These are phyloP conservation scores for Lampris incognitus DNA, from an alignment of 2,113 vertebrate genomes.

Conservation along the genomic window DNA sequence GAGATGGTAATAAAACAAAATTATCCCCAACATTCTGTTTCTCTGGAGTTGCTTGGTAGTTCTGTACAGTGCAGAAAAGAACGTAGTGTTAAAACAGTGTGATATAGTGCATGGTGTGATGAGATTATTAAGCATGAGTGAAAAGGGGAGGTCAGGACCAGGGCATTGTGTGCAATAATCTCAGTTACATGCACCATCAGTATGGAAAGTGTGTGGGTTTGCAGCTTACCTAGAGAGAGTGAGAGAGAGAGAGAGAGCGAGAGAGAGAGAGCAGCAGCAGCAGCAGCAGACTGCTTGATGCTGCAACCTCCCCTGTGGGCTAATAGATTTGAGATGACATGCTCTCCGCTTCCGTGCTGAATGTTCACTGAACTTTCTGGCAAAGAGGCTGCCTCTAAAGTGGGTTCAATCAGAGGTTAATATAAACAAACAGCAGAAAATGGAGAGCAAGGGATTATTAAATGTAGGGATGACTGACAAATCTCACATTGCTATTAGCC, in stretches of 20 bases:
- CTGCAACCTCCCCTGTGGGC: conserved; percentile 90
- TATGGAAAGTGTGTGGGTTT: conserved; percentile 75
- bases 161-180: conserved; percentile 80
- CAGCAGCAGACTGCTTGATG: conserved; percentile 63
- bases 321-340: conserved; percentile 94
- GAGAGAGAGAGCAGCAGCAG: conserved; percentile 1
- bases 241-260: conserved; percentile 39
- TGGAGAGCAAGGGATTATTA: conserved; percentile 92
- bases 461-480: conserved; percentile 90
- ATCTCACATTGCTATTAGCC: conserved; percentile 94
- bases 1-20: no score
- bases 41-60: background rate
- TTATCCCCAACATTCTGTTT: no score
- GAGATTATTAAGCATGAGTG: conserved; percentile 88
- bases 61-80: background rate
- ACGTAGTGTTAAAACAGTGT: conserved; percentile 36
- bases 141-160: conserved; percentile 73
- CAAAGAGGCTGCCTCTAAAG: conserved; percentile 92
- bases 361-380: conserved; percentile 95
- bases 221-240: conserved; percentile 66
- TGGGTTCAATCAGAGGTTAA: conserved; percentile 98
- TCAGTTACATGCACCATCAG: conserved; percentile 81
- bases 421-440: conserved; percentile 95
- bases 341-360: conserved; percentile 90
- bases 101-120: conserved; percentile 74